Conservation (phyloP, 1,140 invertebrate species). For the Drosophila willistoni region DNA sequence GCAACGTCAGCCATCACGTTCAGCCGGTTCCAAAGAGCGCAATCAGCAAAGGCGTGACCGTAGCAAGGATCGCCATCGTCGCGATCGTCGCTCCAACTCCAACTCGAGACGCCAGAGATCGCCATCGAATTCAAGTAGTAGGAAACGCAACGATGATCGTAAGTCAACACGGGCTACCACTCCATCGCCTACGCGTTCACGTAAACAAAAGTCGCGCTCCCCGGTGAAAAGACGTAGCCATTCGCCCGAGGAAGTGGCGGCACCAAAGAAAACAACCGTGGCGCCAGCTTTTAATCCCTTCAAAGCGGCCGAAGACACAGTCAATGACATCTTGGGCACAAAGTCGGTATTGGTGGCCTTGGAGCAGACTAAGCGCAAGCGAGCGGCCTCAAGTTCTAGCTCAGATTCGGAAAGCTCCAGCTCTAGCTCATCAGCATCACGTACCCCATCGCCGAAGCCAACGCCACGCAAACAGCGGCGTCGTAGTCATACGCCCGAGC, state of each 20-base stretch:
- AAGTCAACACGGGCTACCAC: constrained; percentile 37
- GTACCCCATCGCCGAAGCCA: constrained; percentile 52
- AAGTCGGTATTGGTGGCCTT: constrained; percentile 69
- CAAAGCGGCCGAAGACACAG: constrained; percentile 70
- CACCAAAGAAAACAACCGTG: constrained; percentile 36
- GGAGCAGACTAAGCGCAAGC: constrained; percentile 64
- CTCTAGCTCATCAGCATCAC: constrained; percentile 35
- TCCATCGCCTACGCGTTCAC: constrained; percentile 36
- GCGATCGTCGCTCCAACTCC: constrained; percentile 19
- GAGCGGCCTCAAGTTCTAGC: constrained; percentile 53
- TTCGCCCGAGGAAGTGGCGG: constrained; percentile 36
- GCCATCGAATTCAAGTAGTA: constrained; percentile 25
- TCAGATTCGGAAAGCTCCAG: constrained; percentile 55
- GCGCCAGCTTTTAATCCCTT: constrained; percentile 67
- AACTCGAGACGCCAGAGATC: constrained; percentile 27
- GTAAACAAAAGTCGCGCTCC: constrained; percentile 18
- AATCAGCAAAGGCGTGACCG: neutral
- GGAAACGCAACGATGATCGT: constrained; percentile 23
- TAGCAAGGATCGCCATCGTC: constrained; percentile 40
- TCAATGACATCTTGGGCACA: constrained; percentile 69
- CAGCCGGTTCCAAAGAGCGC: constrained; percentile 32
- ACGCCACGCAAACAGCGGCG: constrained; percentile 48
- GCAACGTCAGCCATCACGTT: constrained; percentile 20
- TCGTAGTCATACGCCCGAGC: constrained; percentile 50
- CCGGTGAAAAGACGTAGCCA: constrained; percentile 24